A percentile compares a stretch with the other conserved stretches of the same genome.
These are phyloP conservation scores for Drosophila planitibia DNA, from an alignment of 2,888 invertebrate genomes.

Conservation along the genomic window DNA sequence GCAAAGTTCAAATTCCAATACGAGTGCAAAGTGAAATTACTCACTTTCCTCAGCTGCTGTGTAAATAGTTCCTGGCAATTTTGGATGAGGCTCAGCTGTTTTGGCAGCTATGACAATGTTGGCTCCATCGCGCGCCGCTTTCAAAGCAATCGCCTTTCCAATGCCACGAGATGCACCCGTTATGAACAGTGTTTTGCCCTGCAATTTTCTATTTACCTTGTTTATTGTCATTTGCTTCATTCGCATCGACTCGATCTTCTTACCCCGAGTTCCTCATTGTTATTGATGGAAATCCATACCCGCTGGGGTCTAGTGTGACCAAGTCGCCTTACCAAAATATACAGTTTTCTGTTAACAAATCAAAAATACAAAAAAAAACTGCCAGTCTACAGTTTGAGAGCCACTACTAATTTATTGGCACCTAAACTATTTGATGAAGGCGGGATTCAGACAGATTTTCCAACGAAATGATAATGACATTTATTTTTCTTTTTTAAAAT, in stretches of 20 bases:
- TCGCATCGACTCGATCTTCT: fast-evolving
- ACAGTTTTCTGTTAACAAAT: background rate
- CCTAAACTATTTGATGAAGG: background rate
- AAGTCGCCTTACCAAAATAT: background rate
- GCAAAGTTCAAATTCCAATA: conserved; percentile 36
- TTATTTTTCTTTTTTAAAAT: background rate
- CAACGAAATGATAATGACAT: background rate
- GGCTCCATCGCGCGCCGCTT: conserved; percentile 94
- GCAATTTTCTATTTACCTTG: conserved; percentile 85
- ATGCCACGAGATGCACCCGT: conserved; percentile 99
- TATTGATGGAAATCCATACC: background rate
- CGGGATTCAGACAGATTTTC: background rate
- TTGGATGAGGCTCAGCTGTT: conserved; percentile 91
- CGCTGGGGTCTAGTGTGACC: conserved; percentile 7
- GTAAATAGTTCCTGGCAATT: conserved; percentile 91
- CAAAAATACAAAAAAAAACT: background rate
- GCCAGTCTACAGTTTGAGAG: background rate
- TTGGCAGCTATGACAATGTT: conserved; percentile 95
- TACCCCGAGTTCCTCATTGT: conserved; percentile 45
- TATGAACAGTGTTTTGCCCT: conserved; percentile 96
- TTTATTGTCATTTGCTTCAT: background rate
- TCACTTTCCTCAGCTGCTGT: conserved; percentile 93
- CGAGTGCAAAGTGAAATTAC: conserved; percentile 28
- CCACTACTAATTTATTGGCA: background rate
- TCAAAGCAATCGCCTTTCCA: conserved; percentile 96